Percentiles rank a stretch among this genome's conserved stretches.
phyloP scores from a whole-genome alignment of 2,888 invertebrate species.

The Lampropteryx suffumata region DNA sequence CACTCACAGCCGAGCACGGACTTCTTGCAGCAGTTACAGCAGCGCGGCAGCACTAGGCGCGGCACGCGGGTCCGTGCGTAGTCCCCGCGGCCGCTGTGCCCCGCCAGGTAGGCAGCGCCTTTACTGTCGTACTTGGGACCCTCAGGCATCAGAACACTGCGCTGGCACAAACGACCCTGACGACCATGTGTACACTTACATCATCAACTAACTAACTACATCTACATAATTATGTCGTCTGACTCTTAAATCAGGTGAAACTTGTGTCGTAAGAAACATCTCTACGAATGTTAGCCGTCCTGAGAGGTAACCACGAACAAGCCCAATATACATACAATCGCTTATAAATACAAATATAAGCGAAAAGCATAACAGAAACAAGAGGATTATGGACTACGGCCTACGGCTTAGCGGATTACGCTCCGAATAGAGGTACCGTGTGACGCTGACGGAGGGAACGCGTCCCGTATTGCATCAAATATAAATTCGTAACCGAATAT shows the following conservation, averaged over 20 bases:
- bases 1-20: slow-evolving; percentile 68
- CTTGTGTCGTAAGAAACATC: background rate
- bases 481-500: too few relatives aligned
- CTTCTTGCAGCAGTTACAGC: slow-evolving; percentile 73
- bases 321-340: too few relatives aligned
- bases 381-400: slow-evolving; percentile 14
- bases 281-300: background rate
- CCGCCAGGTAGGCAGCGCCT: slow-evolving; percentile 40
- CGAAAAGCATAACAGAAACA: slow-evolving; percentile 13
- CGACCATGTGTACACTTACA: too few relatives aligned
- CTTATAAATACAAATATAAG: slow-evolving; percentile 4
- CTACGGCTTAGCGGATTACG: slow-evolving; percentile 6
- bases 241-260: too few relatives aligned
- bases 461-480: background rate
- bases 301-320: background rate
- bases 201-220: background rate
- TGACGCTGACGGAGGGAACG: background rate
- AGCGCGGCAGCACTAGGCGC: slow-evolving; percentile 51
- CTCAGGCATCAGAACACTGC: slow-evolving; percentile 57
- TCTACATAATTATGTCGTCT: too few relatives aligned
- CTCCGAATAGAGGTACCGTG: background rate
- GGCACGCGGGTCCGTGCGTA: slow-evolving; percentile 48
- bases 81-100: slow-evolving; percentile 29
- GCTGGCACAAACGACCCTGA: slow-evolving; percentile 53
- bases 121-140: slow-evolving; percentile 57